phyloP scores from a whole-genome alignment of 2,797 vertebrate genomes.

The Pangasius krempfi region DNA sequence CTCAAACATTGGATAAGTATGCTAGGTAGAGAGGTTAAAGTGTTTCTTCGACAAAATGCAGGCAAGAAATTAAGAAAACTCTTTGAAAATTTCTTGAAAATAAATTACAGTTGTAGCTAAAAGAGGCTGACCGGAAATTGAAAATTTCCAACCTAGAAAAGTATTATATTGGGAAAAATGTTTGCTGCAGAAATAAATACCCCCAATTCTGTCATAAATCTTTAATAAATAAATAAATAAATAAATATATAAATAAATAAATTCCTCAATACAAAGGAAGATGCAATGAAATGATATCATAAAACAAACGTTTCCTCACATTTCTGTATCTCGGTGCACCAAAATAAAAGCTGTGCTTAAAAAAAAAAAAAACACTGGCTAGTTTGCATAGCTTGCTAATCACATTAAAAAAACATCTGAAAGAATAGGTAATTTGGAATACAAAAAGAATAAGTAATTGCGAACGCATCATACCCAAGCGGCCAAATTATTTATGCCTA shows the following conservation, averaged over 20 bases:
- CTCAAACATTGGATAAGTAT: background rate
- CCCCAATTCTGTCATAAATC: background rate
- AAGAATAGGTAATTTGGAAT: constrained; percentile 84
- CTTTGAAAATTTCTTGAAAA: background rate
- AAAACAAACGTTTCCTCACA: constrained; percentile 6
- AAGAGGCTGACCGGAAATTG: background rate
- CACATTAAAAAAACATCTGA: constrained; percentile 82
- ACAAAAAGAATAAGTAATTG: constrained; percentile 86
- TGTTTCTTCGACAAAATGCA: background rate
- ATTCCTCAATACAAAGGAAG: background rate
- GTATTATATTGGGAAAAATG: background rate
- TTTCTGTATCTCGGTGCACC: background rate
- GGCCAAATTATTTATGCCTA: constrained; percentile 84
- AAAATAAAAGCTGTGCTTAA: background rate
- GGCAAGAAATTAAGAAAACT: too few species aligned
- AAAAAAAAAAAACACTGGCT: constrained; percentile 68
- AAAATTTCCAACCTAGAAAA: background rate
- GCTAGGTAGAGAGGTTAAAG: background rate
- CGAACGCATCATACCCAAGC: constrained; percentile 77
- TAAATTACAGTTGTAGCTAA: background rate
- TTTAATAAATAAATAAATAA: background rate
- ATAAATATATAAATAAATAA: background rate
- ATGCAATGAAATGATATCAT: background rate
- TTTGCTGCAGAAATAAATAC: background rate
- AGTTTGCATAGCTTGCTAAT: constrained; percentile 74